Conservation (phyloP, 2,113 vertebrate species). For the Morone chrysops region DNA sequence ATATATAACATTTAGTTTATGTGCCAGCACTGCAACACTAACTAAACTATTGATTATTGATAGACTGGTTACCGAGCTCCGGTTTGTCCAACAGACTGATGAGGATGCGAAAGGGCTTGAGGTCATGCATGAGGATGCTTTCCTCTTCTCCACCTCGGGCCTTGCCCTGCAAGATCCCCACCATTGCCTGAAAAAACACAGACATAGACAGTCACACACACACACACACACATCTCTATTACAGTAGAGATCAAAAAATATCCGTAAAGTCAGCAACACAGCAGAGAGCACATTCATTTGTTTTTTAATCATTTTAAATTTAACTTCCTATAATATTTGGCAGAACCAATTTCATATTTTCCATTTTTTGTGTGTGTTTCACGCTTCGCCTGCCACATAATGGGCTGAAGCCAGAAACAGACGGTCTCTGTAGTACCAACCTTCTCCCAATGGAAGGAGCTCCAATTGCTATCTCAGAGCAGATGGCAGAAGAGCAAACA, state of each 20-base stretch:
- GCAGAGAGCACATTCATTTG: neutral
- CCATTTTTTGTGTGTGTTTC: constrained; percentile 55
- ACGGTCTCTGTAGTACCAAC: constrained; percentile 70
- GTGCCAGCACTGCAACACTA: neutral
- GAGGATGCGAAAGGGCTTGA: constrained; percentile 98
- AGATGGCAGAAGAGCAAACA: constrained; percentile 74
- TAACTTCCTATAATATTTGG: constrained; percentile 7
- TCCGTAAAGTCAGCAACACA: neutral
- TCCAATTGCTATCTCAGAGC: constrained; percentile 65
- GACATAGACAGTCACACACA: neutral
- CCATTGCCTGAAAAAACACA: constrained; percentile 90
- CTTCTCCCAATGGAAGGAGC: constrained; percentile 64
- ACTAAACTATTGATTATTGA: neutral
- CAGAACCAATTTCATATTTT: constrained; percentile 29
- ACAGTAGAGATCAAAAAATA: constrained; percentile 21
- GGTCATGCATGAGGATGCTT: constrained; percentile 93
- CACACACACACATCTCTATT: neutral
- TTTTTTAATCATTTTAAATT: constrained; percentile 1
- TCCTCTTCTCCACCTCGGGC: constrained; percentile 92
- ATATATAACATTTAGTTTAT: neutral
- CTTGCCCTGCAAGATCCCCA: constrained; percentile 96
- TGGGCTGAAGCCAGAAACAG: constrained; percentile 56
- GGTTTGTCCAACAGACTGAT: constrained; percentile 99
- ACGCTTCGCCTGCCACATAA: constrained; percentile 72
- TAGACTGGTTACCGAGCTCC: constrained; percentile 89